These are phyloP conservation scores for Heliconius aoede DNA, from an alignment of 2,888 invertebrate species.

Conservation along the genomic window DNA sequence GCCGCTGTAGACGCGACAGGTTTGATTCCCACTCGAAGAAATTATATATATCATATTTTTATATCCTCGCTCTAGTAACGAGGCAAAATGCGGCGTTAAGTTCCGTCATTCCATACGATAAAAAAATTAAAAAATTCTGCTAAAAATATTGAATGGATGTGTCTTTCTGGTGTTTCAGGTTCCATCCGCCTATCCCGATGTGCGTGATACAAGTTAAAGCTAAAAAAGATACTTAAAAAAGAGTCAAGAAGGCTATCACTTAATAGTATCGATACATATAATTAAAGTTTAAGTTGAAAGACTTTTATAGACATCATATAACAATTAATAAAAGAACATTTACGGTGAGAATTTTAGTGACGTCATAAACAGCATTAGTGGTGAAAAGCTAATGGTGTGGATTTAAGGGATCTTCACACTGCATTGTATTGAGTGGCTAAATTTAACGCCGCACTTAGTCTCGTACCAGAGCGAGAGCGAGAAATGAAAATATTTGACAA, in stretches of 20 bases:
- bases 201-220: neutral
- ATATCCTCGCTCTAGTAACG: neutral
- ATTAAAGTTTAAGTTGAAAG: neutral
- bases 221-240: neutral
- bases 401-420: slow-evolving; percentile 24
- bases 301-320: neutral
- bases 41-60: neutral
- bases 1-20: too few relatives aligned
- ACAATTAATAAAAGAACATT: slow-evolving; percentile 6
- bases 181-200: too few relatives aligned
- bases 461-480: too few relatives aligned
- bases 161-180: neutral
- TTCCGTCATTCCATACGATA: neutral
- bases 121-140: neutral
- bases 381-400: slow-evolving; percentile 17
- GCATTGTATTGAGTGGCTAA: too few relatives aligned
- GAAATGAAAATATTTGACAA: too few relatives aligned
- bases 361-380: slow-evolving; percentile 25
- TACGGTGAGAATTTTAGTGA: slow-evolving; percentile 25
- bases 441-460: neutral
- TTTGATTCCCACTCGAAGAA: too few relatives aligned
- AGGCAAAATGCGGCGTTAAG: neutral
- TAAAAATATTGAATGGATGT: neutral
- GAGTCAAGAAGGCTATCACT: neutral
- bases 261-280: neutral